Evolutionary conservation across 2,113 vertebrate genomes (phyloP).

Genomic region (Rhineura floridana): DNA sequence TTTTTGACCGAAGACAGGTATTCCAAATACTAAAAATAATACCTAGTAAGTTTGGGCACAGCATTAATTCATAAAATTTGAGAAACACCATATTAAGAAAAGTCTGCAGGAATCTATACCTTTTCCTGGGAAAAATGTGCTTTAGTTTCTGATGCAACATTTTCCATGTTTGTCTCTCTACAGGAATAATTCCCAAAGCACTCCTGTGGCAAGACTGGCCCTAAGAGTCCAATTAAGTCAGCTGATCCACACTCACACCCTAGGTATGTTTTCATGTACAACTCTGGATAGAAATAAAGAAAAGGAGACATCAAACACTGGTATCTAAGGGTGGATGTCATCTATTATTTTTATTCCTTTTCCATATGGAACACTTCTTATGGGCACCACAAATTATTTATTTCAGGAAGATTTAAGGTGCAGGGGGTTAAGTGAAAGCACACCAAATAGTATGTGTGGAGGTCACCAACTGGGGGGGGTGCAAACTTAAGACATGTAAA

Average conservation of each 20-base stretch:
- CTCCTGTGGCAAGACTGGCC: not conserved
- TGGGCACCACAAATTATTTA: conserved; percentile 23
- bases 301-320: not conserved
- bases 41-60: not conserved
- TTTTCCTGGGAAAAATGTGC: not conserved
- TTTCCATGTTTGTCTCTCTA: not conserved
- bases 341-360: conserved; percentile 6
- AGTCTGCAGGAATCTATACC: not conserved
- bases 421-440: conserved; percentile 9
- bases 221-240: conserved; percentile 16
- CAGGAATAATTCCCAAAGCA: not conserved
- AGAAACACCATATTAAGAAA: not conserved
- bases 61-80: not conserved
- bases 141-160: not conserved
- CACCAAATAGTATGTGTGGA: not conserved
- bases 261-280: not conserved
- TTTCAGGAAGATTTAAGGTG: conserved; percentile 28
- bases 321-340: not conserved
- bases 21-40: too few species aligned
- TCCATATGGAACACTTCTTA: not conserved
- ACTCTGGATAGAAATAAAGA: not conserved
- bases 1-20: not conserved
- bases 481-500: not conserved
- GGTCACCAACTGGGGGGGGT: not conserved
- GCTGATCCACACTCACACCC: not conserved